Evolutionary conservation across 2,888 invertebrate genomes (phyloP), one percentile per base, ranked within the genome.

Genomic region (Celastrina argiolus): DNA sequence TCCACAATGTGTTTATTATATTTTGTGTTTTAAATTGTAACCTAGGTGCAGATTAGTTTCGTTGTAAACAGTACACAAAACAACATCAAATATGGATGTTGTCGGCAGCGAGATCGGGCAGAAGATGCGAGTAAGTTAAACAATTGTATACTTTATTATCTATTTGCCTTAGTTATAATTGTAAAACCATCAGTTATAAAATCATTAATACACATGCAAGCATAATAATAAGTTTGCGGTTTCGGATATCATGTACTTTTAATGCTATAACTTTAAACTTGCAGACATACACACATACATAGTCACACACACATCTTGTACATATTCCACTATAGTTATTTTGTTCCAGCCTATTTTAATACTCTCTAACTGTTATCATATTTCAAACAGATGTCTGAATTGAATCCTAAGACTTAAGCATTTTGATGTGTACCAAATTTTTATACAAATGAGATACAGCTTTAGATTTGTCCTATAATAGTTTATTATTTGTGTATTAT

Each of bases 31-130:
- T 51, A 26, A 22, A 22, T 22, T 51, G 14, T 26, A 22, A 18
- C 22, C 51, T 14, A 51, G 51, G 22, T 28, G 42, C 14, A 26
- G 58, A 65, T 41, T 18, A 31, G 41, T 59, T 31, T 58, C 31
- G 16, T 1, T 7, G 41, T 41, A 42, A 63, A 63, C 12, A 28
- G 12, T 58, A 69, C 59, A 65, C 64, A 65, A 66, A 68, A 64
- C 56, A 64, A 31, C 42, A 66, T 71, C 70, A 73, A 83, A 81
- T 77, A 96, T 96, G 96, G 95, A 96, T 78, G 94, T 93, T 77
- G 94, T 96, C 81, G 96, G 96, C 74, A 94, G 95, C 74, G 96
- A 97, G 92, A 96, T 97, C 75, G 96, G 96, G 10, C 96, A 96
- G 82, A 97, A 97, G 91, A 95, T 97, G 93, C 92, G 96, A 88